Conservation (phyloP, 2,113 vertebrate genomes). For the Vulpes vulpes region DNA sequence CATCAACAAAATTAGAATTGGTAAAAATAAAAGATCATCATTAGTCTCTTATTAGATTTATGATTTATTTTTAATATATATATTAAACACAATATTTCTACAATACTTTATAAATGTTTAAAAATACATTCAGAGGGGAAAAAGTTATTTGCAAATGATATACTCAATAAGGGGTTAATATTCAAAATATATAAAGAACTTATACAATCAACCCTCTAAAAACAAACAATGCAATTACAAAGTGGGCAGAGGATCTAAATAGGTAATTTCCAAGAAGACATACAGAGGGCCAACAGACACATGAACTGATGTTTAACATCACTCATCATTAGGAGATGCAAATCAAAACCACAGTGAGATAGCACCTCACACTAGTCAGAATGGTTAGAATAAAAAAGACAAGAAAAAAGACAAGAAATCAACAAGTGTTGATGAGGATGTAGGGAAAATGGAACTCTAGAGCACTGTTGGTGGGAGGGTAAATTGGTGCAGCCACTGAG, state of each 20-base stretch:
- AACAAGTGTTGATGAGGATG: neutral
- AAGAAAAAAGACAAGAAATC: neutral
- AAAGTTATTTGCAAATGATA: neutral
- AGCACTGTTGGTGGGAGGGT: neutral
- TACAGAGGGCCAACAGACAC: neutral
- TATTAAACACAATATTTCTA: neutral
- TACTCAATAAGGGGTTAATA: neutral
- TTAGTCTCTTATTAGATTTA: neutral
- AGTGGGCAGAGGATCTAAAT: neutral
- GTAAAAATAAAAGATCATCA: neutral
- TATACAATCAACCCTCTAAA: neutral
- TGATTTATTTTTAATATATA: no score
- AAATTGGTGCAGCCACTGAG: neutral
- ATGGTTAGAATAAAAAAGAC: neutral
- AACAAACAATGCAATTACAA: neutral
- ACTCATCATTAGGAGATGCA: neutral
- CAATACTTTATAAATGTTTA: neutral
- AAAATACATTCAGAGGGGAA: neutral
- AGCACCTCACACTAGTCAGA: neutral
- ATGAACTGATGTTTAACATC: neutral
- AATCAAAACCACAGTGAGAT: neutral
- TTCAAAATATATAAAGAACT: neutral
- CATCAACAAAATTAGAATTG: slow-evolving; percentile 8
- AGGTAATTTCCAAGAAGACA: neutral
- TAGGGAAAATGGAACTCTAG: neutral